phyloP scores from a whole-genome alignment of 2,797 vertebrate species.

The Eidolon dupreanum region DNA sequence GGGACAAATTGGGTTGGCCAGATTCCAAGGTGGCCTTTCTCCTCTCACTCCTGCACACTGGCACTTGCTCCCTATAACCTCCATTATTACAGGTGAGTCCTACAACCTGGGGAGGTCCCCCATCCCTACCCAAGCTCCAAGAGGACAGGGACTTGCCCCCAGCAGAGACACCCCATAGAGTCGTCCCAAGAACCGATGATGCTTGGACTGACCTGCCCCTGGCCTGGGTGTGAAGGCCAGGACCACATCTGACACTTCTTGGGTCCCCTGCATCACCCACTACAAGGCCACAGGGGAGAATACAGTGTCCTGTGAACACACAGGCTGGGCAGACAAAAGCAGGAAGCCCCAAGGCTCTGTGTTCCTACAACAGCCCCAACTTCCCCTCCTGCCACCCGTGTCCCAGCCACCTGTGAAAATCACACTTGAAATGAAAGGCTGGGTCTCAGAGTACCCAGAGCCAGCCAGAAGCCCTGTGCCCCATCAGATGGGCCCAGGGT shows the following conservation, averaged over 20 bases:
- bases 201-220: neutral
- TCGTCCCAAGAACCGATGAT: neutral
- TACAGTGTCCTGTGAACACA: neutral
- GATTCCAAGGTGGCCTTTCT: neutral
- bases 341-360: neutral
- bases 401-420: too few relatives aligned
- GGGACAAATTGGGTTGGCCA: rapidly evolving
- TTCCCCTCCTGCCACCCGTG: neutral
- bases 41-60: neutral
- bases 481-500: neutral
- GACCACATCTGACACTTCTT: rapidly evolving
- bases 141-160: neutral
- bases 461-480: neutral
- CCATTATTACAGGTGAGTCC: neutral
- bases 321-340: neutral
- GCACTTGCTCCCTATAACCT: neutral
- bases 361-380: neutral
- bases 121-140: neutral
- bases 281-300: neutral
- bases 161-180: neutral
- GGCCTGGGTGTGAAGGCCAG: neutral
- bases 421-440: neutral
- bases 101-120: neutral
- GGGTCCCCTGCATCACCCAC: neutral
- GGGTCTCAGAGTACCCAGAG: neutral